Conservation (phyloP, 2,888 invertebrate species). For the Netelia inedita region DNA sequence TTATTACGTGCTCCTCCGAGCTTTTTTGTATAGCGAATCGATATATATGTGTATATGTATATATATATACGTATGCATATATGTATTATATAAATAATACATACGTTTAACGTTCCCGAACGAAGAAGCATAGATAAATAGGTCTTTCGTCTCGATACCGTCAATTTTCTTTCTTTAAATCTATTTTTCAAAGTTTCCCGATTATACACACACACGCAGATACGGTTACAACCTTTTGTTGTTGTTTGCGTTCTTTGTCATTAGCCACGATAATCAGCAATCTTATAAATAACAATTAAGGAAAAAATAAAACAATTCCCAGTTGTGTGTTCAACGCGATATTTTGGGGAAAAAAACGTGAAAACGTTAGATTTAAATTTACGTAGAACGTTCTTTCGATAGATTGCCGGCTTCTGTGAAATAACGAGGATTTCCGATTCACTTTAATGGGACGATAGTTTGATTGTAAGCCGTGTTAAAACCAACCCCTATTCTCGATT, state of each 20-base stretch:
- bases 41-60: slow-evolving; percentile 33
- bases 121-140: slow-evolving; percentile 11
- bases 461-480: not conserved
- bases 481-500: not conserved
- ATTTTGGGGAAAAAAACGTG: not conserved
- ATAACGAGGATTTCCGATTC: slow-evolving; percentile 11
- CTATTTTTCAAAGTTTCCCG: not conserved
- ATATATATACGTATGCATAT: slow-evolving; percentile 38
- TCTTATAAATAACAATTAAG: slow-evolving; percentile 12
- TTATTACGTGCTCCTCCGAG: slow-evolving; percentile 40
- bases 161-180: slow-evolving; percentile 1
- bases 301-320: slow-evolving; percentile 18
- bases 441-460: slow-evolving; percentile 7
- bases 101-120: slow-evolving; percentile 40
- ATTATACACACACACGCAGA: slow-evolving; percentile 17
- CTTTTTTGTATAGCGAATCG: slow-evolving; percentile 61
- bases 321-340: slow-evolving; percentile 18
- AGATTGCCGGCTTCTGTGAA: slow-evolving; percentile 1
- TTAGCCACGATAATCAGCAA: slow-evolving; percentile 13
- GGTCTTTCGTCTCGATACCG: not conserved
- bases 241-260: slow-evolving; percentile 17
- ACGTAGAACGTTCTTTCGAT: slow-evolving; percentile 16
- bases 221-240: slow-evolving; percentile 10
- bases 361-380: not conserved
- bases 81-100: slow-evolving; percentile 41